Base-by-base conservation (phyloP, 2,113 vertebrate species). In the Ceyx margarethae region DNA sequence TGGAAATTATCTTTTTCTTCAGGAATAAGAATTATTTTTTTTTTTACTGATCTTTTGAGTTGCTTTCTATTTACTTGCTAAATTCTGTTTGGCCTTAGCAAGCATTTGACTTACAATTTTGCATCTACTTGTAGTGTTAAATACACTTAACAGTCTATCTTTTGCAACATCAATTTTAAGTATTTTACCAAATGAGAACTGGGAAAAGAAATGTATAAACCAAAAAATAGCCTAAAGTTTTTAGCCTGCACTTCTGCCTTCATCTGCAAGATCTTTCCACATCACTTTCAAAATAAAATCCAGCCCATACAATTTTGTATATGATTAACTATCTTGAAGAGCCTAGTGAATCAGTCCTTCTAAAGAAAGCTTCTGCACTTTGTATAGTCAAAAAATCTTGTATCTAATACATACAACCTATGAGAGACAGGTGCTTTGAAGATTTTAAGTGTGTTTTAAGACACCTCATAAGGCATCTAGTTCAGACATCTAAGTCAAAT, bases 61-160 rank as follows among this genome's bases (percentile, higher is more conserved):
- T 79, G 4, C 28, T 80, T 57, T 87, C 81, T 87, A 42, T 91
- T 72, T 50, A 91, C 60, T 89, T 94, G 20, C 17, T 92, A 61
- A 77, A 91, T 95, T 97, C 79, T 92, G 62, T 40, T 35, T 74
- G 33, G 25, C 22, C 67, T 76, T 95, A 93, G 56, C 57, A 95
- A 94, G 20, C 67, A 91, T 89, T 93, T 93, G 58, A 90, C 60
- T 75, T 85, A 81, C 80, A 68, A 81, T 89, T 85, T 85, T 94
- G 85, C 57, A 87, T 69, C 57, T 92, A 31, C 75, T 65, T 93
- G 51, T 20, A 31, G 37, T 94, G 85, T 87, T 96, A 82, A 54
- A 91, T 88, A 77, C 17, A 50, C 82, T 82, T 89, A 94, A 67
- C 48, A 81, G 66, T 72, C 40, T 94, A 8, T 50, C 15, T 81